These are phyloP conservation scores for Prorops nasuta DNA, from an alignment of 1,140 invertebrate genomes.

Conservation along the genomic window DNA sequence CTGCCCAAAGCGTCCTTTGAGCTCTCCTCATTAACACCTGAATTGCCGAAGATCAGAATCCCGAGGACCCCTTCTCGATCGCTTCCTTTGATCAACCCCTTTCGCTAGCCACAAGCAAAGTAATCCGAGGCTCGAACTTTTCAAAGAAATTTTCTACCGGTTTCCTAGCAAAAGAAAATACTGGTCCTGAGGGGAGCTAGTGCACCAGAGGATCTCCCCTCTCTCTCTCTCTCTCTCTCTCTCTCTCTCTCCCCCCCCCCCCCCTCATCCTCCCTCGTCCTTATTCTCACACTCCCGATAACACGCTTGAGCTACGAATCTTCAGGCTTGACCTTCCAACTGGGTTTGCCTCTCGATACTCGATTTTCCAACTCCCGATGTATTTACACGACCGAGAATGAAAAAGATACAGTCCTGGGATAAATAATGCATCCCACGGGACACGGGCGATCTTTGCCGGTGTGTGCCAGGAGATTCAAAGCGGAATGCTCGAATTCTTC, in stretches of 20 bases:
- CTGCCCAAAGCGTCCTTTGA: slow-evolving; percentile 21
- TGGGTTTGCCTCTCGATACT: slow-evolving; percentile 12
- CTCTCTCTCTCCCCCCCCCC: too few species aligned
- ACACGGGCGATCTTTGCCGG: too few species aligned
- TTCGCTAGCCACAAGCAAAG: slow-evolving; percentile 12
- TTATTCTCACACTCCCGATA: slow-evolving; percentile 16
- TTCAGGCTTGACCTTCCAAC: slow-evolving; percentile 16
- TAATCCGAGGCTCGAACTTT: slow-evolving; percentile 13
- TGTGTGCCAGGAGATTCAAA: too few species aligned
- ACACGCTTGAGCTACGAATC: slow-evolving; percentile 20
- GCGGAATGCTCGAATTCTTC: too few species aligned
- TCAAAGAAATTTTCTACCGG: slow-evolving; percentile 24
- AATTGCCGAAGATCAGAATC: slow-evolving; percentile 17
- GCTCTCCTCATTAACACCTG: slow-evolving; percentile 32
- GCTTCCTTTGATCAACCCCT: slow-evolving; percentile 26
- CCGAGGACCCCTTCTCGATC: slow-evolving; percentile 13
- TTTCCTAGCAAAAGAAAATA: slow-evolving; percentile 8
- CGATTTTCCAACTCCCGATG: slow-evolving; percentile 15
- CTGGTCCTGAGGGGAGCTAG: background rate
- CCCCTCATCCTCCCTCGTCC: slow-evolving; percentile 16
- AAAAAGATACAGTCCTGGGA: too few species aligned
- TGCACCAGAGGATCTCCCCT: too few species aligned
- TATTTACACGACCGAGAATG: too few species aligned
- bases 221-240: too few species aligned
- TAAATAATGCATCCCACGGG: too few species aligned